Evolutionary conservation across 2,113 vertebrate genomes (phyloP).

Genomic region (Eonycteris spelaea): DNA sequence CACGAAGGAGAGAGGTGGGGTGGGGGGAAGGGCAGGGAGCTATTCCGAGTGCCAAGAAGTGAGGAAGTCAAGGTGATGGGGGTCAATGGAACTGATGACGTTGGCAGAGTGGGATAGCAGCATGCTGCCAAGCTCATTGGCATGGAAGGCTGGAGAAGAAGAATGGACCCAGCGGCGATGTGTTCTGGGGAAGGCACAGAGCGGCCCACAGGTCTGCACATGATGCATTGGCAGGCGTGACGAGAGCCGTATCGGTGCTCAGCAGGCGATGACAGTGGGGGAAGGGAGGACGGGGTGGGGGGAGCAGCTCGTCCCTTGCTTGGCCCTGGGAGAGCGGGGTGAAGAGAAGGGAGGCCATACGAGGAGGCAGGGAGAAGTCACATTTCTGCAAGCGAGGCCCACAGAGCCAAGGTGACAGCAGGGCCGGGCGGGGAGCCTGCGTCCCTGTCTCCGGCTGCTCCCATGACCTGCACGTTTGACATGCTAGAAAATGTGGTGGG

Average conservation of each 20-base stretch:
- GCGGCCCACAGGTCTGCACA: no score
- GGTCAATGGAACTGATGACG: rapidly evolving
- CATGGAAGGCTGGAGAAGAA: neutral
- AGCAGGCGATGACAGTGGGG: no score
- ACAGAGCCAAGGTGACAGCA: neutral
- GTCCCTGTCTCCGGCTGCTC: neutral
- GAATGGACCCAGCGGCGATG: neutral
- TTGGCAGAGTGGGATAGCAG: neutral
- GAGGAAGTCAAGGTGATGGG: neutral
- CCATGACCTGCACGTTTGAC: neutral
- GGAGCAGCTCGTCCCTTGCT: neutral
- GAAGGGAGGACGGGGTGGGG: neutral
- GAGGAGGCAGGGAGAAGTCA: neutral
- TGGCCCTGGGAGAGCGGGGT: rapidly evolving
- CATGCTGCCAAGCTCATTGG: neutral
- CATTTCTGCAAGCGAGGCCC: neutral
- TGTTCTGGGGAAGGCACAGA: neutral
- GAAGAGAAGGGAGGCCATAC: neutral
- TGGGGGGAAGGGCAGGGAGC: no score
- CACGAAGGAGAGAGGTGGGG: neutral
- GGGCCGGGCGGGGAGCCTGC: neutral
- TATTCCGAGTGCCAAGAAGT: neutral
- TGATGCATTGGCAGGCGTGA: neutral
- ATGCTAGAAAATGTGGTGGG: neutral
- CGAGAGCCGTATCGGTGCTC: rapidly evolving